Conservation (phyloP, 2,797 vertebrate genomes). For the Cephalopachus bancanus region DNA sequence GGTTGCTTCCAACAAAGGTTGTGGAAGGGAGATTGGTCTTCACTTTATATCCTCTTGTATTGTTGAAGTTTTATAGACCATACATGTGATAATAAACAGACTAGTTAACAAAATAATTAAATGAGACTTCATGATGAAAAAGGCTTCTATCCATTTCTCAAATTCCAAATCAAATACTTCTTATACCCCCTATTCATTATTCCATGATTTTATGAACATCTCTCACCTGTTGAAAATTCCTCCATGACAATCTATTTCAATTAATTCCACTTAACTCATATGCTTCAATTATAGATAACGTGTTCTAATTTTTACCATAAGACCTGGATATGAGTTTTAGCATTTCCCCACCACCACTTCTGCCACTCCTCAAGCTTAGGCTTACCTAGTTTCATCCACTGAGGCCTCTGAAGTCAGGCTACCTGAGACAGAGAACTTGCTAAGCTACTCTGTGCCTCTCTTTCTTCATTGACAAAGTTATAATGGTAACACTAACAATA, state of each 20-base stretch:
- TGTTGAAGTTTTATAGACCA: not conserved
- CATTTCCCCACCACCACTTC: not conserved
- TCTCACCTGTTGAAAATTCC: not conserved
- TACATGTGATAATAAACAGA: not conserved
- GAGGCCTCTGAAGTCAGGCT: not conserved
- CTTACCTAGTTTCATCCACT: not conserved
- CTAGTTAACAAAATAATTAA: not conserved
- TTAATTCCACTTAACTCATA: not conserved
- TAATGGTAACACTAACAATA: not conserved
- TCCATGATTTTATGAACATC: not conserved
- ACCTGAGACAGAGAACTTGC: not conserved
- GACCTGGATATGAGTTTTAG: not conserved
- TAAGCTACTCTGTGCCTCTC: not conserved
- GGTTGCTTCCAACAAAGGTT: not conserved
- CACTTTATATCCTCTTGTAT: not conserved
- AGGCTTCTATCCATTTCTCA: not conserved
- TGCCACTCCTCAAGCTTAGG: not conserved
- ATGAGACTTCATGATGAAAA: not conserved
- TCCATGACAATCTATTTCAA: not conserved
- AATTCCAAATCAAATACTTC: not conserved
- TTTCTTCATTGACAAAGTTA: conserved; percentile 12
- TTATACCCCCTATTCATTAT: not conserved
- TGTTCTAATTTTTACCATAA: conserved; percentile 4
- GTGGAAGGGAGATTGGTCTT: not conserved
- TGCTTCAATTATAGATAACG: not conserved